Conservation (phyloP, 1,140 invertebrate species). For the Eciton burchellii region DNA sequence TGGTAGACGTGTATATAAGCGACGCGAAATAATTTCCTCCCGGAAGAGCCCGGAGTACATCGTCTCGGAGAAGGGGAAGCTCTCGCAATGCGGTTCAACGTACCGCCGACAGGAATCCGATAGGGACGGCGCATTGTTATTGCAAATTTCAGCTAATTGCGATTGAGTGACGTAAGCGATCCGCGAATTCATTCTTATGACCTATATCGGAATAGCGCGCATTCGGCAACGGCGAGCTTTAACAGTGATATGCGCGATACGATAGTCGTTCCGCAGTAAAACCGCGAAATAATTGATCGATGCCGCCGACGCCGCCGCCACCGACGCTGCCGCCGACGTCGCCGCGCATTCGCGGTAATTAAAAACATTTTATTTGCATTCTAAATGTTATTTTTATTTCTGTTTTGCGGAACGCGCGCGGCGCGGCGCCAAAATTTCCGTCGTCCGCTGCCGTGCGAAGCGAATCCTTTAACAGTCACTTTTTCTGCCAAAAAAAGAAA, state of each 20-base stretch:
- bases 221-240: constrained; percentile 14
- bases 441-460: background rate
- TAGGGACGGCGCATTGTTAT: constrained; percentile 47
- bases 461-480: background rate
- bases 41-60: constrained; percentile 3
- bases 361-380: constrained; percentile 59
- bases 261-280: constrained; percentile 41
- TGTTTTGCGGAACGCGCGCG: constrained; percentile 14
- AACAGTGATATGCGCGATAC: constrained; percentile 34
- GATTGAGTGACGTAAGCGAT: constrained; percentile 28
- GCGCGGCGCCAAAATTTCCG: constrained; percentile 22
- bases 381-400: constrained; percentile 51
- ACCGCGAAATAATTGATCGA: constrained; percentile 55
- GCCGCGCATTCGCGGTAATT: constrained; percentile 50
- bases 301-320: too few relatives aligned
- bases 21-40: constrained; percentile 41
- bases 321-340: too few relatives aligned
- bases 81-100: background rate
- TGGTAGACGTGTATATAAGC: background rate
- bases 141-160: constrained; percentile 50
- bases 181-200: constrained; percentile 48
- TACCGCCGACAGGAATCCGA: constrained; percentile 38
- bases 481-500: too few relatives aligned
- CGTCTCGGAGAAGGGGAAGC: background rate
- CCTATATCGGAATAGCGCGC: constrained; percentile 37